Evolutionary conservation across 2,888 invertebrate genomes (phyloP).

Genomic region (Drosophila flavopinicola): DNA sequence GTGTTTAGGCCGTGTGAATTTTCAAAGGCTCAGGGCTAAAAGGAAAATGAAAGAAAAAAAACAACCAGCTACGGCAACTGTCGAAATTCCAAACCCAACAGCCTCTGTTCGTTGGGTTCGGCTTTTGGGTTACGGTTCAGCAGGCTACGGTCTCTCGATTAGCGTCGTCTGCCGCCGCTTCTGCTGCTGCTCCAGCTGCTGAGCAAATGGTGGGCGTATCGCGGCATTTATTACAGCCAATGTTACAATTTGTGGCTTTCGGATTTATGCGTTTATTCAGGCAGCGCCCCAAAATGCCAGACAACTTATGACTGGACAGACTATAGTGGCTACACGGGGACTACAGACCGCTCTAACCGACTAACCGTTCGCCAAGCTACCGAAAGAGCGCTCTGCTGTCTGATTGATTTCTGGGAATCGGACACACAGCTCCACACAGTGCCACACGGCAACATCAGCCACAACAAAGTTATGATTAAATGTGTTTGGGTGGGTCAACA

Average conservation of each 20-base stretch:
- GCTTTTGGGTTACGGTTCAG: slow-evolving; percentile 1
- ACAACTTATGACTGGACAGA: slow-evolving; percentile 64
- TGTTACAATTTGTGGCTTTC: slow-evolving; percentile 83
- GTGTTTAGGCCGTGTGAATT: slow-evolving; percentile 81
- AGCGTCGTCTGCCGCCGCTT: slow-evolving; percentile 67
- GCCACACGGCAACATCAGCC: slow-evolving; percentile 51
- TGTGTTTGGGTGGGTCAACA: slow-evolving; percentile 37
- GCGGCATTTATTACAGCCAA: slow-evolving; percentile 82
- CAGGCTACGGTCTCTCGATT: slow-evolving; percentile 56
- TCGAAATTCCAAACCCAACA: slow-evolving; percentile 68
- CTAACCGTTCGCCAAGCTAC: slow-evolving; percentile 73
- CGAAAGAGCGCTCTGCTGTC: slow-evolving; percentile 68
- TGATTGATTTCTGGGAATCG: slow-evolving; percentile 81
- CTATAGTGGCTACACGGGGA: background rate
- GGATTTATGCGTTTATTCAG: slow-evolving; percentile 79
- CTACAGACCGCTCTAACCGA: slow-evolving; percentile 17
- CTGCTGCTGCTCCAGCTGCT: slow-evolving; percentile 32
- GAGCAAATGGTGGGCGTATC: slow-evolving; percentile 80
- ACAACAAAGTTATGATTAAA: slow-evolving; percentile 80
- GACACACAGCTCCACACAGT: slow-evolving; percentile 48
- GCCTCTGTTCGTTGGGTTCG: background rate
- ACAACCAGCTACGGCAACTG: slow-evolving; percentile 49
- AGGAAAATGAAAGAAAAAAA: slow-evolving; percentile 26
- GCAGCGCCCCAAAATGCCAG: slow-evolving; percentile 64
- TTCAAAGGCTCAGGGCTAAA: slow-evolving; percentile 79